Evolutionary conservation across 2,113 vertebrate species (phyloP), one percentile per base, ranked within the genome.

Genomic region (Pavo muticus): DNA sequence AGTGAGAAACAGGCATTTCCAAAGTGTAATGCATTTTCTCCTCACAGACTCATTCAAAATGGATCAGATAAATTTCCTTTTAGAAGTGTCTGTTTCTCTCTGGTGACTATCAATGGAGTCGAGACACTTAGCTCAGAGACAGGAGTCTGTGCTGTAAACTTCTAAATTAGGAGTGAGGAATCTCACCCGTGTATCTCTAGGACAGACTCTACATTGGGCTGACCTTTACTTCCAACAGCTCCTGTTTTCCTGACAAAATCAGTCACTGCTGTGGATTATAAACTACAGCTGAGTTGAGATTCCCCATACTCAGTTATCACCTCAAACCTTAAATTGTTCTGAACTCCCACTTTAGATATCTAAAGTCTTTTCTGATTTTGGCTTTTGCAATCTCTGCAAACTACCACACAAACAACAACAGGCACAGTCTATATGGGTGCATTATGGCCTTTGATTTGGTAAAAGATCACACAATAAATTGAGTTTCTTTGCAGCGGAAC

Each of bases 121-220:
- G 67, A 90, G 68, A 82, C 6, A 3, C 76, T 91, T 76, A 94
- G 40, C 18, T 93, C 90, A 95, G 73, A 94, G 87, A 85, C 67
- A 80, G 59, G 87, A 75, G 40, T 76, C 75, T 75, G 59, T 50
- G 68, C 59, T 45, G 15, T 70, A 73, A 90, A 88, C 54, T 57
- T 72, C 39, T 78, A 90, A 83, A 76, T 73, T 47, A 85, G 44
- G 42, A 89, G 30, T n/a, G 44, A 87, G 44, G 56, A 87, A 69
- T 85, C 20, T 91, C 68, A 75, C 61, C 44, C 73, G 75, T 61
- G 20, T 21, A 69, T 73, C 65, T 16, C 3, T 4, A 69, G 44
- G 67, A 32, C 25, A 65, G 23, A 48, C 1, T 1, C 23, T 35
- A 39, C 13, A 7, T 18, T 37, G 54, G 32, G n/a, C 63, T 69